Percentiles rank a stretch among this genome's conserved stretches.
Evolutionary conservation across 1,140 invertebrate genomes (phyloP).

Genomic region (Cardiocondyla obscurior): DNA sequence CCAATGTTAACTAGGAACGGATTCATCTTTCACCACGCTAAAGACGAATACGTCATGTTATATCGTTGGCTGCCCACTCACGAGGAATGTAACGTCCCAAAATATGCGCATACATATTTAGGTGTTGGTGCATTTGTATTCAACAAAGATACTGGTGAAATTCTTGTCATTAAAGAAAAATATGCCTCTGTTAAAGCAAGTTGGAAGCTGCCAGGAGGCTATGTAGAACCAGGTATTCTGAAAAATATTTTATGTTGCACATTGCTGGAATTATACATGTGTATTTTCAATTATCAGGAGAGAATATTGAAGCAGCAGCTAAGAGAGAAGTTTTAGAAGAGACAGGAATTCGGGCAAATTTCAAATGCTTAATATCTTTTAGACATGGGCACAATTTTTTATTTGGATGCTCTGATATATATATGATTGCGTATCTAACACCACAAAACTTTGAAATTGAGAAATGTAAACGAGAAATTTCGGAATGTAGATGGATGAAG

Average conservation of each 20-base stretch:
- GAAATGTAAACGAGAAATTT: conserved; percentile 90
- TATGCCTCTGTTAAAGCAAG: conserved; percentile 73
- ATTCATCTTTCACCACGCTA: conserved; percentile 95
- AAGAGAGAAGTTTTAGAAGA: conserved; percentile 95
- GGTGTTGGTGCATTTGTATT: conserved; percentile 95
- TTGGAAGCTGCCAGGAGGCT: conserved; percentile 97
- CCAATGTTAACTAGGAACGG: conserved; percentile 91
- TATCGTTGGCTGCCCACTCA: conserved; percentile 90
- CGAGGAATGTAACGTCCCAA: conserved; percentile 89
- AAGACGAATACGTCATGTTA: conserved; percentile 90
- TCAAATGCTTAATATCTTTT: conserved; percentile 90
- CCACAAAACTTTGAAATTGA: conserved; percentile 87
- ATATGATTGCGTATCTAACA: conserved; percentile 89
- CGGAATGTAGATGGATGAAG: conserved; percentile 92
- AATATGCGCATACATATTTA: conserved; percentile 93
- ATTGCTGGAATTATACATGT: not conserved
- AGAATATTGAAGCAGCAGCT: conserved; percentile 91
- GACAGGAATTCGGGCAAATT: conserved; percentile 91
- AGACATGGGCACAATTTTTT: conserved; percentile 89
- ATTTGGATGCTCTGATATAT: conserved; percentile 94
- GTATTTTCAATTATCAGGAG: conserved; percentile 85
- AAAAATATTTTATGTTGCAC: not conserved
- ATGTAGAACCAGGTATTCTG: conserved; percentile 90
- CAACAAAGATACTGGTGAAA: conserved; percentile 88
- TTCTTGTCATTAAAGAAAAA: conserved; percentile 92